Conservation (phyloP, 2,888 invertebrate species). For the Sphaerophoria rueppellii region DNA sequence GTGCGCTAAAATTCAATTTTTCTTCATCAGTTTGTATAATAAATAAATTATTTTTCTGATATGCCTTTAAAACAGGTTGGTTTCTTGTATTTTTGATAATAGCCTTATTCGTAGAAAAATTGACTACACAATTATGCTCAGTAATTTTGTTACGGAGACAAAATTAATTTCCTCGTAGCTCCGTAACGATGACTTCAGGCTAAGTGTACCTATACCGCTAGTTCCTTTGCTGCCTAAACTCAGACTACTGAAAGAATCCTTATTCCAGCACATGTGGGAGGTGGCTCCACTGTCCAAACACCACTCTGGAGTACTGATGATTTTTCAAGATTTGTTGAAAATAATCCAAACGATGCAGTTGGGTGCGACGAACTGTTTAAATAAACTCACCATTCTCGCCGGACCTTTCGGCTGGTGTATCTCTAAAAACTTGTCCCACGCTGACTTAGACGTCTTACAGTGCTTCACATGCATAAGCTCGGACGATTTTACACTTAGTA, state of each 20-base stretch:
- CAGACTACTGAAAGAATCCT: neutral
- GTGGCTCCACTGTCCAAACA: too few species aligned
- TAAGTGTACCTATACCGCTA: slow-evolving; percentile 20
- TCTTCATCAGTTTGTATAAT: neutral
- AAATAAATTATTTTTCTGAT: neutral
- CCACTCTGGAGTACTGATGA: too few species aligned
- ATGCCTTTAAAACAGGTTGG: neutral
- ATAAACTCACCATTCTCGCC: too few species aligned
- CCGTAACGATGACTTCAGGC: neutral
- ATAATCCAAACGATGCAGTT: too few species aligned
- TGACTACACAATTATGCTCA: neutral
- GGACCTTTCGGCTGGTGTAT: too few species aligned
- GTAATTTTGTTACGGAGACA: slow-evolving; percentile 37
- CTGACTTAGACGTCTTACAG: too few species aligned
- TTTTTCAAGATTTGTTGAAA: too few species aligned
- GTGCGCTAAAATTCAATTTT: neutral
- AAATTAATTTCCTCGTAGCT: slow-evolving; percentile 28
- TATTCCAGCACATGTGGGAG: too few species aligned
- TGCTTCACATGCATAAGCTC: too few species aligned
- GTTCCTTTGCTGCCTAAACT: neutral
- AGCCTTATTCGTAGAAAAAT: slow-evolving; percentile 15
- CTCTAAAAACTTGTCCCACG: too few species aligned
- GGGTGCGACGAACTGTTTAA: too few species aligned
- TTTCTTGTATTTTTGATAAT: slow-evolving; percentile 6
- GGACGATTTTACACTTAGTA: too few species aligned